These are phyloP conservation scores for Smutsia gigantea DNA, from an alignment of 2,797 vertebrate species.

Conservation along the genomic window DNA sequence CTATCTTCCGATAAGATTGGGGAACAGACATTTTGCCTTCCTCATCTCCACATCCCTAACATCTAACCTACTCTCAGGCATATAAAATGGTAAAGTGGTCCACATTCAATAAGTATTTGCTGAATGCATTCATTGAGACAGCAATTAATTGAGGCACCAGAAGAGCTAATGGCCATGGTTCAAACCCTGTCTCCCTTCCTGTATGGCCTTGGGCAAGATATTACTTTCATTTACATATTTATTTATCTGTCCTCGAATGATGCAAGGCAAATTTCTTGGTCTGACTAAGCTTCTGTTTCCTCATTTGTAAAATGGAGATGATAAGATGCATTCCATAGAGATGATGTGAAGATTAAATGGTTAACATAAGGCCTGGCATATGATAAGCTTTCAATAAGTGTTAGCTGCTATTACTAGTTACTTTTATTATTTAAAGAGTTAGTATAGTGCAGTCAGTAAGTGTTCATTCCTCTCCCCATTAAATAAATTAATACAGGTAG, in stretches of 20 bases:
- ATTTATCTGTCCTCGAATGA: neutral
- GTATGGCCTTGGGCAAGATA: neutral
- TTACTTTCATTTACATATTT: neutral
- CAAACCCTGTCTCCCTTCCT: neutral
- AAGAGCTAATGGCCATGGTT: neutral
- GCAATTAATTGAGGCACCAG: neutral
- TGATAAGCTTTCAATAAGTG: neutral
- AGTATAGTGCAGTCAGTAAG: neutral
- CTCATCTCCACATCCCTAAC: neutral
- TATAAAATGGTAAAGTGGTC: no score
- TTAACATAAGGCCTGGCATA: neutral
- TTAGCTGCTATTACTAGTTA: neutral
- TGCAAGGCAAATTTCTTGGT: neutral
- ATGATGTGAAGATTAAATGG: neutral
- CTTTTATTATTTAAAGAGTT: neutral
- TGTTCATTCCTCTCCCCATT: neutral
- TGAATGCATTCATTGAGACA: neutral
- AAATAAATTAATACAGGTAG: conserved; percentile 36
- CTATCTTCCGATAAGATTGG: neutral
- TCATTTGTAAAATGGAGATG: neutral
- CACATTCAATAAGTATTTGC: neutral
- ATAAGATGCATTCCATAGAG: neutral
- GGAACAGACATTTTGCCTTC: neutral
- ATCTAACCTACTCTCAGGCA: neutral
- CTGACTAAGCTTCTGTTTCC: neutral